phyloP scores from a whole-genome alignment of 2,797 vertebrate genomes.

The Esox masquinongy region DNA sequence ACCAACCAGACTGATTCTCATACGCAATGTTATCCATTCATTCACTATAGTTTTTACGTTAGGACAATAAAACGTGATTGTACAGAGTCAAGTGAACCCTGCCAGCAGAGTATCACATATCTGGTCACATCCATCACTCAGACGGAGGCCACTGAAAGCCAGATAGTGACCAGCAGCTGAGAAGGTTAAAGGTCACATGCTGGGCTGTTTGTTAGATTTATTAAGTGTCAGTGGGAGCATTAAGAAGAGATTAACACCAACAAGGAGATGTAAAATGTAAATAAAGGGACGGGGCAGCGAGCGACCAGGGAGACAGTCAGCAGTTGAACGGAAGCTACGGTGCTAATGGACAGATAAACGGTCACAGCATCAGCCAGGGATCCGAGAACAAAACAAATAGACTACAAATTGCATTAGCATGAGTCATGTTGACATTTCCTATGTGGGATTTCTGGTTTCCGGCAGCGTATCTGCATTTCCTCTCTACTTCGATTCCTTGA shows the following conservation, averaged over 20 bases:
- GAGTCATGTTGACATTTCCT: no score
- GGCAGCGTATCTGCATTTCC: no score
- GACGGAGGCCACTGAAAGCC: slow-evolving; percentile 15
- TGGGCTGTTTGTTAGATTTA: slow-evolving; percentile 73
- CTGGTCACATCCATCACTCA: slow-evolving; percentile 24
- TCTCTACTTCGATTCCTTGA: no score
- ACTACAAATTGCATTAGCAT: no score
- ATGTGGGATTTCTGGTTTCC: no score
- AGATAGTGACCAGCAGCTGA: slow-evolving; percentile 64
- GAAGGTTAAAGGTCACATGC: slow-evolving; percentile 72
- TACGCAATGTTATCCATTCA: no score
- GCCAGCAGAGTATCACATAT: slow-evolving; percentile 7
- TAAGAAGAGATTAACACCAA: slow-evolving; percentile 65
- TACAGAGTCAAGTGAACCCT: slow-evolving; percentile 16
- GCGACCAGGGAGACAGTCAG: neutral
- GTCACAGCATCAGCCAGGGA: neutral
- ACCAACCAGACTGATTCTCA: no score
- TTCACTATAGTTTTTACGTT: no score
- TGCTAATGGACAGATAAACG: neutral
- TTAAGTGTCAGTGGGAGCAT: slow-evolving; percentile 68
- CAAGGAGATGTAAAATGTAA: slow-evolving; percentile 24
- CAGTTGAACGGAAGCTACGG: neutral
- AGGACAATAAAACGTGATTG: slow-evolving; percentile 2
- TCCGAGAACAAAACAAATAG: neutral
- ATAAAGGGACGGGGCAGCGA: neutral